Percentiles rank a stretch among this genome's conserved stretches.
phyloP scores from a whole-genome alignment of 1,140 invertebrate species.

The Scaptomyza pallida region DNA sequence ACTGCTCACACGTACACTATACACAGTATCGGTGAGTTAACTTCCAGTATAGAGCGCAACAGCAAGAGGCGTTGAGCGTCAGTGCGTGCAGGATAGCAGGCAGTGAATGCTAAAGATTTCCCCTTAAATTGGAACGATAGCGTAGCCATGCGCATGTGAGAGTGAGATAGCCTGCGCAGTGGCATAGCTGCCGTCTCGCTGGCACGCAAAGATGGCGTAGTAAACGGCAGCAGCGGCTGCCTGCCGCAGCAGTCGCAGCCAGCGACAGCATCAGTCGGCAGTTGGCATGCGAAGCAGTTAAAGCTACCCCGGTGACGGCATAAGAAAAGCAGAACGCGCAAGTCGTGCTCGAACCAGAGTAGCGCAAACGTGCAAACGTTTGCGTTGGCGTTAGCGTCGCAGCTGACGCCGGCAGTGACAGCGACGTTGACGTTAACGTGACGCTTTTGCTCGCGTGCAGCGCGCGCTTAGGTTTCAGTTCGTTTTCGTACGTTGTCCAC shows the following conservation, averaged over 20 bases:
- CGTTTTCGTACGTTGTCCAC: conserved; percentile 74
- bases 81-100: conserved; percentile 23
- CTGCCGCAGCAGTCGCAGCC: conserved; percentile 9
- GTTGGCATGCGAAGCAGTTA: conserved; percentile 43
- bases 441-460: conserved; percentile 75
- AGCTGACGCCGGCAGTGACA: conserved; percentile 44
- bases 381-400: conserved; percentile 33
- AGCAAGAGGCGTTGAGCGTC: not conserved
- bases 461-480: conserved; percentile 73
- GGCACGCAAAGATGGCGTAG: conserved; percentile 72
- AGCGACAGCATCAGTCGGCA: conserved; percentile 43
- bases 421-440: conserved; percentile 35
- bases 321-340: conserved; percentile 8
- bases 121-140: conserved; percentile 60
- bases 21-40: conserved; percentile 59
- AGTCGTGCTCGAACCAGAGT: conserved; percentile 8
- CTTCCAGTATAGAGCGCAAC: conserved; percentile 53
- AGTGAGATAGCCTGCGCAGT: not conserved
- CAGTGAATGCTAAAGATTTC: conserved; percentile 8
- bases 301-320: conserved; percentile 40
- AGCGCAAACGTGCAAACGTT: conserved; percentile 6
- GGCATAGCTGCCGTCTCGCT: conserved; percentile 31
- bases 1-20: conserved; percentile 51
- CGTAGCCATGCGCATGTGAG: not conserved
- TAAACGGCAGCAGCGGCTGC: conserved; percentile 1